Evolutionary conservation across 1,140 invertebrate species (phyloP), one percentile per base, ranked within the genome.

Genomic region (Arctopsyche grandis): DNA sequence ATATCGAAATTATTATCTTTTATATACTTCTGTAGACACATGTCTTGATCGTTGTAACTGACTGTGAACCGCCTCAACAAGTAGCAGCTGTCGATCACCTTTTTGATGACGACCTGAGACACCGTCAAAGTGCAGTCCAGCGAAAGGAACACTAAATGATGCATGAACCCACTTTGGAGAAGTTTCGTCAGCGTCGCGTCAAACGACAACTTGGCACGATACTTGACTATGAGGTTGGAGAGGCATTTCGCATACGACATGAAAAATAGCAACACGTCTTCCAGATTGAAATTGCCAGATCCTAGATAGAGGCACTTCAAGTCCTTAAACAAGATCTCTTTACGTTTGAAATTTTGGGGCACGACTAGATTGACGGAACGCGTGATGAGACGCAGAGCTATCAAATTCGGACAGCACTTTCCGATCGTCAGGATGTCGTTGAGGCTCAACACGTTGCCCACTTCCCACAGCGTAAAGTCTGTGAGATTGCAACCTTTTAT

Each of bases 41-140:
- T 82, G 63, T 85, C 84, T 26, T 86, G 84, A 22, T 85, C 86
- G 5, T 60, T 78, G 63, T 83, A 85, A 58, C 86, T 85, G 21
- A 87, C 85, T 9, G 86, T 87, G 29, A 89, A 84, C 77, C 82
- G 83, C 69, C 84, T 84, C 14, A 89, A 83, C 4, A 83, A 82
- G 12, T 86, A 84, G 82, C 87, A 88, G 9, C 77, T 80, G 16
- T 86, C 83, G 58, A 89, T 86, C 19, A 88, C 81, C 80, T 85
- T 81, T 79, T 84, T 86, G 12, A 87, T 84, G 19, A 87, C 85
- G 44, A 83, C 79, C 66, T 85, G 86, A 9, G 87, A 87, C 12
- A 89, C 86, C 73, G 85, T 85, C 71, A 88, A 83, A 9, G 87
- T 88, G 73, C 86, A 88, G 76, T 89, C 88, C 80, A 89, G 83